A percentile compares a stretch with the other conserved stretches of the same genome.
Evolutionary conservation across 2,113 vertebrate species (phyloP).

Genomic region (Mirza zaza): DNA sequence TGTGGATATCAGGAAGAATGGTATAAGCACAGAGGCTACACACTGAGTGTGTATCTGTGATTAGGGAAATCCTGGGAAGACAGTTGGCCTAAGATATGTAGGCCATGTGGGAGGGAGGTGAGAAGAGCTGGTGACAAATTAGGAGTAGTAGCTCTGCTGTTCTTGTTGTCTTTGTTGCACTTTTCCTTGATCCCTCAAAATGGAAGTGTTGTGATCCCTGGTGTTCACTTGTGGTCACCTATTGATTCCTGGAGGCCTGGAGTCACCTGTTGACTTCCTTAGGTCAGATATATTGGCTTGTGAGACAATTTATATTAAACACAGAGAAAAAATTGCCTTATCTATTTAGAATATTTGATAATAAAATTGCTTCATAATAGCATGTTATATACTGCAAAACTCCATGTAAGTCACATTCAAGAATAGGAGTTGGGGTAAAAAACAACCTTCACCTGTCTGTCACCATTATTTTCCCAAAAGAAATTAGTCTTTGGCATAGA

Average conservation of each 20-base stretch:
- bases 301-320: not conserved
- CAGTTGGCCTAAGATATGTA: not conserved
- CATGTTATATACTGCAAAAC: not conserved
- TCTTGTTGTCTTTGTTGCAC: not conserved
- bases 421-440: not conserved
- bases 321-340: not conserved
- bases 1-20: not conserved
- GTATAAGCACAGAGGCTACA: not conserved
- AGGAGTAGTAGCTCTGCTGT: not conserved
- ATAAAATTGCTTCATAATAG: not conserved
- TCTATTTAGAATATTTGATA: not conserved
- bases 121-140: not conserved
- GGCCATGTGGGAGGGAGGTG: not conserved
- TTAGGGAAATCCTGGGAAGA: not conserved
- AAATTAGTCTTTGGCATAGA: not conserved
- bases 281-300: not conserved
- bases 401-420: not conserved
- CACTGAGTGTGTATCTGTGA: not conserved
- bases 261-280: not conserved
- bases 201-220: not conserved
- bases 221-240: not conserved
- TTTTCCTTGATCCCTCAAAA: not conserved
- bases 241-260: not conserved
- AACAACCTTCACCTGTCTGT: not conserved
- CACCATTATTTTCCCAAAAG: not conserved